Evolutionary conservation across 2,113 vertebrate species (phyloP), one percentile per base, ranked within the genome.

Genomic region (Mionectes macconnelli): DNA sequence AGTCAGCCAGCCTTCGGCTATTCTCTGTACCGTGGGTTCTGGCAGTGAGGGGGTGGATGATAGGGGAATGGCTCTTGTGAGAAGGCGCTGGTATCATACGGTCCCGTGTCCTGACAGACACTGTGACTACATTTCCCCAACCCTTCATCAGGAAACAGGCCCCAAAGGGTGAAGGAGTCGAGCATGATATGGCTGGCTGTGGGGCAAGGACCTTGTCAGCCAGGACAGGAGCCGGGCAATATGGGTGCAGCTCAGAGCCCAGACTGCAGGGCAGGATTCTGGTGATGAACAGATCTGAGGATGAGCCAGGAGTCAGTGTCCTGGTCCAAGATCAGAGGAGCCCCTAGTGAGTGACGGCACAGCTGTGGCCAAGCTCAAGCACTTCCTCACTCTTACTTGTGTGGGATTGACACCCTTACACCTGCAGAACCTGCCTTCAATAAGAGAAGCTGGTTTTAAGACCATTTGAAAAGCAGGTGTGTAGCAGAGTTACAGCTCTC

Each of bases 11-110:
- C 55, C 22, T 25, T 28, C 53, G 45, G 37, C 67, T 75, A 14
- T 33, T 30, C 23, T n/a, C n/a, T 13, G 6, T 19, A 1, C 5
- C 1, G 1, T 21, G 60, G 56, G 7, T 56, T 64, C 2, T 7
- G 55, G 40, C 44, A 35, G 33, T 4, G 35, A 77, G 44, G 49
- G 63, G 35, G 3, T 50, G 35, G 40, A 10, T 59, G 13, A 40
- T 2, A 14, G 33, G 18, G 15, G 1, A 4, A 4, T 35, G 37
- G 50, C 19, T 77, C 17, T 30, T 39, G 11, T 3, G 16, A 33
- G 27, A 28, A 70, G n/a, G 13, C 7, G 8, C 13, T 35, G 28
- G 7, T 60, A 10, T 47, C 6, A 5, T 5, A 15, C 0, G 30
- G 4, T 59, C 28, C 39, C 4, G 0, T 42, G 64, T 49, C 31